phyloP scores from a whole-genome alignment of 2,797 vertebrate species.

The Liparis tanakae region DNA sequence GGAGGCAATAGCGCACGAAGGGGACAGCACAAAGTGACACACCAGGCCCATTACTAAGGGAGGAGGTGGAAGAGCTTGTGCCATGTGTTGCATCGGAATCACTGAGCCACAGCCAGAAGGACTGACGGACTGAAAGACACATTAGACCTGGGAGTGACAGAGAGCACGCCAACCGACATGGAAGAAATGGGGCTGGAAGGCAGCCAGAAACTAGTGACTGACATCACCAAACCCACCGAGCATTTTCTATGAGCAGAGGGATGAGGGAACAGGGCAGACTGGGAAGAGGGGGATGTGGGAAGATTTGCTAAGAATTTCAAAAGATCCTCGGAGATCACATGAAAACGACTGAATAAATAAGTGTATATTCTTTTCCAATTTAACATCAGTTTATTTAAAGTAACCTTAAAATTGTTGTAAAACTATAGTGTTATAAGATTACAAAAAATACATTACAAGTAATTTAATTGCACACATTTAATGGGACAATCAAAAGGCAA shows the following conservation, averaged over 20 bases:
- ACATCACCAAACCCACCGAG: conserved; percentile 51
- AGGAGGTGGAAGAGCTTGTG: conserved; percentile 44
- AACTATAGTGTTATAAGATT: not conserved
- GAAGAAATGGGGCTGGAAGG: conserved; percentile 51
- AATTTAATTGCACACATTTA: conserved; percentile 11
- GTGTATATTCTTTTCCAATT: not conserved
- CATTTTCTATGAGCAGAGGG: conserved; percentile 12
- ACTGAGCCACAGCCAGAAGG: conserved; percentile 47
- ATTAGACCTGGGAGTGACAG: conserved; percentile 57
- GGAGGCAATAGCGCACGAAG: conserved; percentile 25
- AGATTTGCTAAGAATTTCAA: conserved; percentile 33
- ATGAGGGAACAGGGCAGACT: not conserved
- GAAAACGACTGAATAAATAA: conserved; percentile 19
- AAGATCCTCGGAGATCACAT: conserved; percentile 13
- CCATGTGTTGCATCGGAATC: conserved; percentile 69
- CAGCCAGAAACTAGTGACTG: conserved; percentile 51
- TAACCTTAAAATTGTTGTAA: not conserved
- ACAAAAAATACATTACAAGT: conserved; percentile 10
- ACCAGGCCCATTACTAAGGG: conserved; percentile 28
- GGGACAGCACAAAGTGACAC: conserved; percentile 50
- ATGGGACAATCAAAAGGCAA: conserved; percentile 26
- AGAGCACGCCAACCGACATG: conserved; percentile 29
- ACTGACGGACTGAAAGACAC: conserved; percentile 64
- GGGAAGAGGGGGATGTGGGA: conserved; percentile 4
- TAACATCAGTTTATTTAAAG: conserved; percentile 4